Percentiles rank a stretch among this genome's conserved stretches.
phyloP scores from a whole-genome alignment of 2,797 vertebrate species.

The Meda fulgida region DNA sequence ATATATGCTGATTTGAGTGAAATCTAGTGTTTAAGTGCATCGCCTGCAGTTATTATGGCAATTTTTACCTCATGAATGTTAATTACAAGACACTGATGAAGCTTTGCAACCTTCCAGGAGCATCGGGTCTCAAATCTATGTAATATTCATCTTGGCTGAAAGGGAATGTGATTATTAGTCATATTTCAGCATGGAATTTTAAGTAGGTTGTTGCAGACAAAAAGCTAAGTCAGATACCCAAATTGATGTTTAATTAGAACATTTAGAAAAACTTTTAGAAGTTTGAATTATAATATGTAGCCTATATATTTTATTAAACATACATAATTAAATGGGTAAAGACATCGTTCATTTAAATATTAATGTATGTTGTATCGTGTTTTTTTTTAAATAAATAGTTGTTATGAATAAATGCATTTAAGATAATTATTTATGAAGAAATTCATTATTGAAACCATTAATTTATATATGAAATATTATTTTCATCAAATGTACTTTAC shows the following conservation, averaged over 20 bases:
- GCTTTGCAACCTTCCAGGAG: background rate
- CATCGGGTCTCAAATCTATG: background rate
- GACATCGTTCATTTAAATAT: background rate
- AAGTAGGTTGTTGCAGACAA: background rate
- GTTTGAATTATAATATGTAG: background rate
- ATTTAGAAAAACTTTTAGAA: background rate
- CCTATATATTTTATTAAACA: background rate
- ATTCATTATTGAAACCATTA: background rate
- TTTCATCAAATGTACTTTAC: background rate
- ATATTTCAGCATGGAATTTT: background rate
- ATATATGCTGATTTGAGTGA: background rate
- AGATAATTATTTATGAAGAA: background rate
- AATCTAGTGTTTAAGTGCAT: background rate
- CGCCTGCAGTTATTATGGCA: background rate
- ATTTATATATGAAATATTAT: background rate
- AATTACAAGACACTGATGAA: background rate
- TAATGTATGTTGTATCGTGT: background rate
- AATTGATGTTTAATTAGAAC: background rate
- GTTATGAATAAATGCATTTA: background rate
- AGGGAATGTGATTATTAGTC: background rate
- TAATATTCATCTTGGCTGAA: background rate
- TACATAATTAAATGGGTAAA: background rate
- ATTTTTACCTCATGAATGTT: constrained; percentile 3
- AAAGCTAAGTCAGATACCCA: background rate
- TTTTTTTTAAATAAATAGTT: background rate